A percentile compares a stretch with the other conserved stretches of the same genome.
These are phyloP conservation scores for Eupithecia pulchellata DNA, from an alignment of 2,888 invertebrate genomes.

Conservation along the genomic window DNA sequence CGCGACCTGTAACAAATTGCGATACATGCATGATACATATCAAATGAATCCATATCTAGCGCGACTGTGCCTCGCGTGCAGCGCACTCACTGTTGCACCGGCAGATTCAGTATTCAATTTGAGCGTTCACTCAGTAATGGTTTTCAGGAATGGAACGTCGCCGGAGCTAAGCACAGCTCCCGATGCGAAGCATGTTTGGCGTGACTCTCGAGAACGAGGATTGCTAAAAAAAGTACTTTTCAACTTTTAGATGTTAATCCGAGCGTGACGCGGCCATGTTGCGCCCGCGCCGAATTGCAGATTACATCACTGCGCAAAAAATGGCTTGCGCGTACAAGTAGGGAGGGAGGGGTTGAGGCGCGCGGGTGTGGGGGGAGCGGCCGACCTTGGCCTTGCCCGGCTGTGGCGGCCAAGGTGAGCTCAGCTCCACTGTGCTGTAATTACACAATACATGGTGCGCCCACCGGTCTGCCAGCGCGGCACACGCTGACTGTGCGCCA, in stretches of 20 bases:
- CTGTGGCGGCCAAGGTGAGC: slow-evolving; percentile 81
- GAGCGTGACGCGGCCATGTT: slow-evolving; percentile 67
- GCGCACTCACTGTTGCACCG: slow-evolving; percentile 34
- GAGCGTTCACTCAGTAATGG: slow-evolving; percentile 6
- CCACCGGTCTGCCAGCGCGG: slow-evolving; percentile 73
- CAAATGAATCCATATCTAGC: slow-evolving; percentile 41
- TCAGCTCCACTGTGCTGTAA: slow-evolving; percentile 72
- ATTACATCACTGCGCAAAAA: slow-evolving; percentile 84
- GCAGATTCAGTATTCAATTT: slow-evolving; percentile 40
- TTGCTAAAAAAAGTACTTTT: slow-evolving; percentile 30
- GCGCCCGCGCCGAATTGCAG: slow-evolving; percentile 80
- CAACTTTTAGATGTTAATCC: slow-evolving; percentile 44
- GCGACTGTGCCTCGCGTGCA: slow-evolving; percentile 30
- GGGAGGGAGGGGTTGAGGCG: slow-evolving; percentile 44
- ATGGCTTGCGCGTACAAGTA: slow-evolving; percentile 68
- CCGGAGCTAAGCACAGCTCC: background rate
- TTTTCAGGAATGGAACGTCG: slow-evolving; percentile 27
- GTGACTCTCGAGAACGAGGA: background rate
- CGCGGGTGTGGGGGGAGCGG: slow-evolving; percentile 44
- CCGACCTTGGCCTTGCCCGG: slow-evolving; percentile 81
- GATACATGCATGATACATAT: slow-evolving; percentile 41
- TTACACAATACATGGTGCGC: slow-evolving; percentile 82
- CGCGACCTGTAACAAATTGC: slow-evolving; percentile 33
- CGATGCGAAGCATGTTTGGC: background rate
- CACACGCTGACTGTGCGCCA: slow-evolving; percentile 43